Conservation (phyloP, 2,113 vertebrate genomes). For the Genyomyrus donnyi region DNA sequence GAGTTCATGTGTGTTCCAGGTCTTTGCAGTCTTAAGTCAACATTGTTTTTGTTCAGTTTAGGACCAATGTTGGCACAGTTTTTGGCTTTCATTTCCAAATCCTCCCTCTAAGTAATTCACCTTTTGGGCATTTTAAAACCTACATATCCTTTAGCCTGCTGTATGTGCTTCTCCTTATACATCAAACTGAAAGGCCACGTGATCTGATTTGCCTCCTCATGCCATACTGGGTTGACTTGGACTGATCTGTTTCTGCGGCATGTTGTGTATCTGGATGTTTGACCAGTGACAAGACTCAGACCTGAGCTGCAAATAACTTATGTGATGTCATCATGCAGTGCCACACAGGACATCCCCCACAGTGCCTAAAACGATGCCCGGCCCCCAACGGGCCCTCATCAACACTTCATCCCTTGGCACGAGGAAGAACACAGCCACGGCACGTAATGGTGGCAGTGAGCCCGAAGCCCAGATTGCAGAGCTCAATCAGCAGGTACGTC, state of each 20-base stretch:
- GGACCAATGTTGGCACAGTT: not conserved
- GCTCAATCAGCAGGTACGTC: conserved; percentile 84
- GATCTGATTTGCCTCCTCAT: not conserved
- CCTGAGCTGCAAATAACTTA: not conserved
- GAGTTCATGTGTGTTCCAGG: not conserved
- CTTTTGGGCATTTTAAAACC: not conserved
- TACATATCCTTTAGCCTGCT: not conserved
- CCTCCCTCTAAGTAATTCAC: not conserved
- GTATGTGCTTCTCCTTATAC: not conserved
- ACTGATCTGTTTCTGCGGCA: not conserved
- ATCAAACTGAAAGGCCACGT: not conserved
- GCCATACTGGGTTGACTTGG: not conserved
- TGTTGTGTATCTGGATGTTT: not conserved
- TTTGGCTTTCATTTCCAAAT: not conserved
- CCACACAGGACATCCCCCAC: conserved; percentile 87
- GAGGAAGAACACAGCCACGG: conserved; percentile 58
- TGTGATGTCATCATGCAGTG: conserved; percentile 46
- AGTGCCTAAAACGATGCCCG: conserved; percentile 69
- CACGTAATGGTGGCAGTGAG: conserved; percentile 73
- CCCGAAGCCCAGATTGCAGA: conserved; percentile 70
- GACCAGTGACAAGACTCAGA: not conserved
- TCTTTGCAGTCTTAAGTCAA: not conserved
- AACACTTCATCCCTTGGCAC: conserved; percentile 55
- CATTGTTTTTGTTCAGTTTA: too few relatives aligned
- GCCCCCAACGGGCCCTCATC: conserved; percentile 62